Conservation (phyloP, 2,888 invertebrate genomes). For the Thecophora atra region DNA sequence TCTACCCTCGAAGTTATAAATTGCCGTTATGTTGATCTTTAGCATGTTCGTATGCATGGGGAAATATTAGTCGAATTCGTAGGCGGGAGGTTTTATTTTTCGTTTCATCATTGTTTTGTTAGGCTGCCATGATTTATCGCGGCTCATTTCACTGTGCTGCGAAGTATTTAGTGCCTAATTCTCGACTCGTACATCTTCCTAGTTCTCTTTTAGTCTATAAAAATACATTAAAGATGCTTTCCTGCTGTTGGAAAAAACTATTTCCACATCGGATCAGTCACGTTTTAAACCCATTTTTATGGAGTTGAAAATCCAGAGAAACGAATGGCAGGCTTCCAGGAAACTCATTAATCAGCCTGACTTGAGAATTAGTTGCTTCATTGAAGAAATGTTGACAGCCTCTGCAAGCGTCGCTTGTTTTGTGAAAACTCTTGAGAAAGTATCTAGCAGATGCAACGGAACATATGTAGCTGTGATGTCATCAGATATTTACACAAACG, state of each 20-base stretch:
- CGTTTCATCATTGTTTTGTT: not conserved
- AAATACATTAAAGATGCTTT: conserved; percentile 2
- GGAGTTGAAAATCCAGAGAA: not conserved
- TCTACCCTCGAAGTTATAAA: conserved; percentile 6
- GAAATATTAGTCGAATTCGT: conserved; percentile 1
- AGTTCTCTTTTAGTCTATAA: not conserved
- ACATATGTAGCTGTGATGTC: no score
- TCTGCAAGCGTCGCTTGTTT: not conserved
- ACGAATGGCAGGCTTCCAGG: not conserved
- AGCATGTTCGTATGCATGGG: not conserved
- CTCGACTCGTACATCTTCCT: not conserved
- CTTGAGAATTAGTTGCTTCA: not conserved
- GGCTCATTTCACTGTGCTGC: not conserved
- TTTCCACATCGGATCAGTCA: conserved; percentile 3
- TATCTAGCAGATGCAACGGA: no score
- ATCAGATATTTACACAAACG: no score
- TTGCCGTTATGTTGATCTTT: conserved; percentile 12
- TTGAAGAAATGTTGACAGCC: not conserved
- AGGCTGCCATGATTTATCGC: conserved; percentile 4
- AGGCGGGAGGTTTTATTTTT: conserved; percentile 8
- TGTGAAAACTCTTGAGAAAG: no score
- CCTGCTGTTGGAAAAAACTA: not conserved
- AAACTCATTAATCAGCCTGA: not conserved
- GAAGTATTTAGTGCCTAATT: not conserved
- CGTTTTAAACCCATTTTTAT: not conserved